These are phyloP conservation scores for Hemichromis elongatus DNA, from an alignment of 2,113 vertebrate genomes.

Conservation along the genomic window DNA sequence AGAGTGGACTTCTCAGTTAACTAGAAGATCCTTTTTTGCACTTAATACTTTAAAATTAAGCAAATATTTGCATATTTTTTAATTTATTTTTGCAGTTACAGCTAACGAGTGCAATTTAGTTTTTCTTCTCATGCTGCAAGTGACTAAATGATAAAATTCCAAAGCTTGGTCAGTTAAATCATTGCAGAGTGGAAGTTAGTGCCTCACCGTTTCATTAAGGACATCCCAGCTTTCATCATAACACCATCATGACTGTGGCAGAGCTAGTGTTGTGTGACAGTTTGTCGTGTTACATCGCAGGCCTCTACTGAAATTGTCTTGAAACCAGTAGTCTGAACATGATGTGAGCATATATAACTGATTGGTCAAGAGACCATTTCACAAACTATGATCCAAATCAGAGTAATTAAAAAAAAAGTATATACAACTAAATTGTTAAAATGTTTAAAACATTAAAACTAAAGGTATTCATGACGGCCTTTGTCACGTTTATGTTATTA, in stretches of 20 bases:
- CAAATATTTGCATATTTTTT: accelerated
- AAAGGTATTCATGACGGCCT: neutral
- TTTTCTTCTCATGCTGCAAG: neutral
- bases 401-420: neutral
- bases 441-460: neutral
- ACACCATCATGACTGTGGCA: neutral
- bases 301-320: neutral
- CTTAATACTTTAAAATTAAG: neutral
- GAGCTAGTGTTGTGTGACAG: neutral
- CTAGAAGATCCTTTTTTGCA: neutral
- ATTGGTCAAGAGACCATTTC: neutral
- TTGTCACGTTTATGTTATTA: neutral
- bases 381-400: neutral
- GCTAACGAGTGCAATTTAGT: neutral
- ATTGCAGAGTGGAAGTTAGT: neutral
- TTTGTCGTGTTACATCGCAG: neutral
- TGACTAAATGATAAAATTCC: neutral
- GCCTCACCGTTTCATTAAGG: neutral
- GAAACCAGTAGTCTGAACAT: neutral
- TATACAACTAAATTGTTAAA: neutral
- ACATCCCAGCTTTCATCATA: neutral
- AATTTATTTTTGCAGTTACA: neutral
- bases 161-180: neutral
- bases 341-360: neutral
- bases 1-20: neutral